Evolutionary conservation across 1,140 invertebrate species (phyloP).

Genomic region (Caerostris darwini): DNA sequence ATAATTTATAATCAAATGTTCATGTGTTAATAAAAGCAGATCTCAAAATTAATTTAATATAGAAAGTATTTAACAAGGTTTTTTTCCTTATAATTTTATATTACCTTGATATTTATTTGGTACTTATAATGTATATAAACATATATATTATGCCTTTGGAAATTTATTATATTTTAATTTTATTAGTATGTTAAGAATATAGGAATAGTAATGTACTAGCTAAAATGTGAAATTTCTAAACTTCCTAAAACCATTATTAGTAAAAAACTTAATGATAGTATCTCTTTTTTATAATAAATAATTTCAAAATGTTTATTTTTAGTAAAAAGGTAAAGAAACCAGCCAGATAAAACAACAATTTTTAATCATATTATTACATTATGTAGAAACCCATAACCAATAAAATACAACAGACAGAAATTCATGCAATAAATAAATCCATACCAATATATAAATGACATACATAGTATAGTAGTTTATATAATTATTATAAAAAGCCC

Average conservation of each 20-base stretch:
- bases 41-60: no score
- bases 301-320: not conserved
- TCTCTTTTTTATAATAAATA: not conserved
- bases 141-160: no score
- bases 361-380: constrained; percentile 36
- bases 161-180: no score
- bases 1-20: no score
- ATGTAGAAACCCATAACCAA: not conserved
- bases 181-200: no score
- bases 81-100: no score
- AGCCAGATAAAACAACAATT: constrained; percentile 44
- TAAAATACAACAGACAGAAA: constrained; percentile 1
- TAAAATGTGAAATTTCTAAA: not conserved
- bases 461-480: not conserved
- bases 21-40: no score
- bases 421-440: constrained; percentile 52
- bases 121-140: no score
- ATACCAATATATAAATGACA: constrained; percentile 40
- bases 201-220: not conserved
- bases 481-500: not conserved
- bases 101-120: no score
- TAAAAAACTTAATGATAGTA: not conserved
- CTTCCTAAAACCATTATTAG: not conserved
- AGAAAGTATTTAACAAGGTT: no score
- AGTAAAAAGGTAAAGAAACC: constrained; percentile 25